Evolutionary conservation across 2,888 invertebrate genomes (phyloP), one percentile per base, ranked within the genome.

Genomic region (Tryphoninae sp.): DNA sequence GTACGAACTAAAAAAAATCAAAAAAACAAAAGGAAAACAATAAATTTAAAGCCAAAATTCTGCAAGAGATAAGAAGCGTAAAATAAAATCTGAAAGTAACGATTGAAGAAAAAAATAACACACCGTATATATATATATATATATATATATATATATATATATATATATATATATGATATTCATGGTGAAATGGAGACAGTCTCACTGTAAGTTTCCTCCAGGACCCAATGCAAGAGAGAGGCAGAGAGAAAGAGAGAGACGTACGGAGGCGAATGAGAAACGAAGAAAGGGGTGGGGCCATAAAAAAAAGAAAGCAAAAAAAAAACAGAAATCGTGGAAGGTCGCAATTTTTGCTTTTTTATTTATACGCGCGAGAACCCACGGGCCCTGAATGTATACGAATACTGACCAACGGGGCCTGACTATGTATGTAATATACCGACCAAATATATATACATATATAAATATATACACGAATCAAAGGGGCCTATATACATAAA

Each of bases 261-360:
- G 19, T 19, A 19, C 19, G 22, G 49, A 49, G 7, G 23, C n/a
- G 22, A 65, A 58, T 55, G 65, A 72, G 67, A 67, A 59, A 61
- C 61, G 59, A 26, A 16, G 67, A 58, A 69, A 64, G 49, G 45
- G 65, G 80, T 59, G 61, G 76, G 59, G 80, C 72, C 58, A 68
- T 23, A 77, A 16, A 74, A 77, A 33, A 33, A 33, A 33, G 33
- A 33, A 33, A 19, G 19, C 0, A 19, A 19, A 33, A 33, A 33
- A 6, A 33, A 33, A 33, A 33, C 6, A 33, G 7, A 33, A 33
- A 33, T 33, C 67, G 78, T 78, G 76, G 82, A 83, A 84, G 82
- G 83, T 79, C 81, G 80, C 76, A 82, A 83, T 82, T 84, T 75
- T 79, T 80, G 65, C 76, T 84, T 68, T 82, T 79, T 84, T 83